phyloP scores from a whole-genome alignment of 2,113 vertebrate species.

The Solenodon paradoxus region DNA sequence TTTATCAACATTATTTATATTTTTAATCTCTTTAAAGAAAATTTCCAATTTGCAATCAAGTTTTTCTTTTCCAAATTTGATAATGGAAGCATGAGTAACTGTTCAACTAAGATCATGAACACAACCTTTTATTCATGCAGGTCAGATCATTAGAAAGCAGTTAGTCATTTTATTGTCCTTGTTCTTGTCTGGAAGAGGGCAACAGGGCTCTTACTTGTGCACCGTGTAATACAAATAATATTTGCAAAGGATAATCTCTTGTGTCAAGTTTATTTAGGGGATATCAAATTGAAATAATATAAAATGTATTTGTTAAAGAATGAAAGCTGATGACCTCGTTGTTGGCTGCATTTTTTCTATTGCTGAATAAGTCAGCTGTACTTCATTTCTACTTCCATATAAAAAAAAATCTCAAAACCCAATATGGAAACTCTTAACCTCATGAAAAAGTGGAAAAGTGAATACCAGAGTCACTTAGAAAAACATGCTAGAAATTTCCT shows the following conservation, averaged over 20 bases:
- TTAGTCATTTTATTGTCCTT: slow-evolving; percentile 31
- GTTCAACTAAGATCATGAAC: background rate
- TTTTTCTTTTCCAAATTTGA: slow-evolving; percentile 7
- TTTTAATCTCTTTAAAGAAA: background rate
- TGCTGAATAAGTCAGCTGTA: background rate
- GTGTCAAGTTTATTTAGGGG: background rate
- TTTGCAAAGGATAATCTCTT: background rate
- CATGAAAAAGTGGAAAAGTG: background rate
- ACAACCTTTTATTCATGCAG: slow-evolving; percentile 8
- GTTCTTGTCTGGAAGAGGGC: slow-evolving; percentile 39
- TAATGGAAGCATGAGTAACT: slow-evolving; percentile 14
- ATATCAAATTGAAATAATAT: slow-evolving; percentile 48
- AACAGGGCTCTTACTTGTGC: slow-evolving; percentile 52
- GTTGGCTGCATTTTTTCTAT: background rate
- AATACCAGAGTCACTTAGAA: background rate
- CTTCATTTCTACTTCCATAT: no score
- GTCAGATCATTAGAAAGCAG: slow-evolving; percentile 31
- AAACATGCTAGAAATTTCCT: no score
- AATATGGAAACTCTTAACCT: background rate
- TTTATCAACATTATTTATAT: background rate
- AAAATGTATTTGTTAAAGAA: slow-evolving; percentile 52
- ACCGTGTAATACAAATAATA: slow-evolving; percentile 40
- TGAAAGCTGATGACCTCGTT: slow-evolving; percentile 14
- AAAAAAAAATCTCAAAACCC: no score
- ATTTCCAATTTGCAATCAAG: background rate